Percentiles rank a stretch among this genome's conserved stretches.
Evolutionary conservation across 2,888 invertebrate species (phyloP).

Genomic region (Acrobasis consociella): DNA sequence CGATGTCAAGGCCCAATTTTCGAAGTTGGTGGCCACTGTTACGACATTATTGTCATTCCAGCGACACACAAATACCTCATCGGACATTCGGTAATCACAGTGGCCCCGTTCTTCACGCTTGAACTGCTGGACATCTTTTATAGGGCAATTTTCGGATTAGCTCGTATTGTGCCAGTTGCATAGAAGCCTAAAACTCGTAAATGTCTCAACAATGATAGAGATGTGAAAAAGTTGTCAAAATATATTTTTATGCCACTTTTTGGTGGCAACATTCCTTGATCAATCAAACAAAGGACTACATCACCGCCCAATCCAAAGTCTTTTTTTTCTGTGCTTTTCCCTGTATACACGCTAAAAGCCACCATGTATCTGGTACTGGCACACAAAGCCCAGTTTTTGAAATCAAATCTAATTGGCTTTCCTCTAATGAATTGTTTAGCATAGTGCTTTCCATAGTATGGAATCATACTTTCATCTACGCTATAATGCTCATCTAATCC

Average conservation of each 20-base stretch:
- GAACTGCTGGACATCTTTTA: slow-evolving; percentile 31
- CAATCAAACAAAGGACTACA: slow-evolving; percentile 27
- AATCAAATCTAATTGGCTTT: slow-evolving; percentile 30
- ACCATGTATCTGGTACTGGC: slow-evolving; percentile 25
- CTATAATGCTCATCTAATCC: slow-evolving; percentile 18
- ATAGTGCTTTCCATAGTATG: too few relatives aligned
- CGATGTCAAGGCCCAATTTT: slow-evolving; percentile 1
- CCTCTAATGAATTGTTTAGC: slow-evolving; percentile 26
- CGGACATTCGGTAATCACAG: slow-evolving; percentile 26
- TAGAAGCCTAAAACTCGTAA: too few relatives aligned
- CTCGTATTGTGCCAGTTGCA: too few relatives aligned
- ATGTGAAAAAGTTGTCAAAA: slow-evolving; percentile 8
- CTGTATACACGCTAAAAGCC: slow-evolving; percentile 24
- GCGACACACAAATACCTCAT: not conserved
- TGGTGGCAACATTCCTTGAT: slow-evolving; percentile 19
- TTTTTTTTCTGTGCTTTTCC: slow-evolving; percentile 24
- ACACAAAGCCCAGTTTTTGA: slow-evolving; percentile 29
- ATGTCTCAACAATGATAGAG: too few relatives aligned
- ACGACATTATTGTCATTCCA: slow-evolving; percentile 1
- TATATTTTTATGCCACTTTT: slow-evolving; percentile 31
- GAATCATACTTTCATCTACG: too few relatives aligned
- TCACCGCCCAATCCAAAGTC: slow-evolving; percentile 16
- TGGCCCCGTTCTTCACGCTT: slow-evolving; percentile 27
- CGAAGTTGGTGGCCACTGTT: slow-evolving; percentile 1
- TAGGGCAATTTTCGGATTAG: slow-evolving; percentile 27